Base-by-base conservation (phyloP, 2,888 invertebrate genomes). In the Amblyjoppa fuscipennis region DNA sequence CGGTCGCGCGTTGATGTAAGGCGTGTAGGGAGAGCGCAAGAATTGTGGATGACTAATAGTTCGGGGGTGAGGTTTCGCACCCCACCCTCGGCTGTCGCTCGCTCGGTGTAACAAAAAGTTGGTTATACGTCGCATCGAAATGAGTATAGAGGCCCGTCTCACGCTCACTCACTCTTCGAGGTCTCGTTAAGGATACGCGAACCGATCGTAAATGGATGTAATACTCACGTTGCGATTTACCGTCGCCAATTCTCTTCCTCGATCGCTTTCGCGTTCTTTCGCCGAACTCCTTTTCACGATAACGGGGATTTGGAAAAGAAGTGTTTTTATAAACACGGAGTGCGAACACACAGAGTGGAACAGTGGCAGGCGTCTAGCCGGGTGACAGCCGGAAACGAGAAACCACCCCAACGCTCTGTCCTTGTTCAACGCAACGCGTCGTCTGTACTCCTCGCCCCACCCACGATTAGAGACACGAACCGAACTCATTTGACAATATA, bases 341-440 rank as follows among this genome's bases (percentile, higher is more conserved):
- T 77, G 85, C 59, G 73, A 76, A 83, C 71, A 71, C 41, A 78
- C 56, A 70, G 53, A 78, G 78, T 25, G 66, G 78, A 75, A 86
- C 49, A 85, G 87, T 88, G 88, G 78, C 86, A 87, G 87, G 89
- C 89, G 89, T 89, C 89, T 86, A 83, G 90, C 87, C 83, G 88
- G 89, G 90, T 92, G 92, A 92, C 92, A 92, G 92, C 91, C 93
- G 93, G 92, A 92, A 93, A 90, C 90, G 92, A 90, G 91, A 92
- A 91, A 90, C 89, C 90, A 90, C 91, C 90, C 92, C 91, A 90
- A 25, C 66, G 20, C 66, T 56, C 56, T 49, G 61, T 77, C 68
- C 51, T 76, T 38, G 3, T 76, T 20, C 34, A 38, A 66, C 38
- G 51, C 66, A 66, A 76, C 76, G 76, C 76, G 77, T 77, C 68